Evolutionary conservation across 2,113 vertebrate genomes (phyloP), one percentile per base, ranked within the genome.

Genomic region (Hippocampus zosterae): DNA sequence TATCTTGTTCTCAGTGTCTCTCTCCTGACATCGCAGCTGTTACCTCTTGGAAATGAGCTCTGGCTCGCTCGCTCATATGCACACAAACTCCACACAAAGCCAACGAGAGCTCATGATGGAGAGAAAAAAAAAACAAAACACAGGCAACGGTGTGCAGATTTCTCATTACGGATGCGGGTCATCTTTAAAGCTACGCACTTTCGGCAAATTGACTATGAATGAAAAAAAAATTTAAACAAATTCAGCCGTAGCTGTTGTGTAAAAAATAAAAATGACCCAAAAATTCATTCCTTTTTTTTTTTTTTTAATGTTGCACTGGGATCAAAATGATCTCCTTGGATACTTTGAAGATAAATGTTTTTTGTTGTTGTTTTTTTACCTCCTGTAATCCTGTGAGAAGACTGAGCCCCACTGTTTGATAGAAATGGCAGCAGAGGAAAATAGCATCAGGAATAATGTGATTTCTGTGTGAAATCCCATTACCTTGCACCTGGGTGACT

Each of bases 11-110:
- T 68, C 63, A 12, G 25, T 37, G 65, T 46, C 65, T 44, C 71
- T 76, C 61, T 80, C 44, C 67, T 29, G 69, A 63, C 71, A 67
- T 62, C 64, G 64, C 68, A 74, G 79, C 76, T 75, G 69, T 66
- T 79, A 66, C 70, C 63, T 60, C 57, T 72, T 11, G 1, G 44
- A 77, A 71, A 79, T 68, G 59, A 74, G 72, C 71, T n/a, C 65
- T 52, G 64, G 70, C 70, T 52, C 23, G n/a, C 50, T 44, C 52
- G 4, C 65, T 25, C 27, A 33, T 57, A 56, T 33, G 67, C 48
- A 65, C 62, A 46, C 41, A 44, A 57, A 27, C 27, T 8, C 29
- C 27, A 59, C 10, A 13, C 12, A 60, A 60, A 60, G 16, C 13
- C 27, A 19, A 33, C 3, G 27, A 60, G 27, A 16, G 57, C 27